These are phyloP conservation scores for Rhogogaster chlorosoma DNA, from an alignment of 2,888 invertebrate genomes.

Conservation along the genomic window DNA sequence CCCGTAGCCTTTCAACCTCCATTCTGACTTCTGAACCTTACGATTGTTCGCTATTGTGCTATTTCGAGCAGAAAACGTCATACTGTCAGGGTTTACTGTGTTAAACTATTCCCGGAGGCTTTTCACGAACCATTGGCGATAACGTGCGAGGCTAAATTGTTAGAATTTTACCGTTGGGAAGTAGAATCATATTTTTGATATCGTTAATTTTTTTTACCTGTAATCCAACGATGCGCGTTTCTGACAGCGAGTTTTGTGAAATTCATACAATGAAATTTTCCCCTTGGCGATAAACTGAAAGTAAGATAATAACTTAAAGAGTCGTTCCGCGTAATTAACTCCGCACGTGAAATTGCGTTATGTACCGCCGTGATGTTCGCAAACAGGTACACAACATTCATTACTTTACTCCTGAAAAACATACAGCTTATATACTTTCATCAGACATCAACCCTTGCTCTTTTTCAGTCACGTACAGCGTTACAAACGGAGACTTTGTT, in stretches of 20 bases:
- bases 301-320: slow-evolving; percentile 1
- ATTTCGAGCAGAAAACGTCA: slow-evolving; percentile 30
- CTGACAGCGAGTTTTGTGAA: not conserved
- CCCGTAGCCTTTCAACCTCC: slow-evolving; percentile 17
- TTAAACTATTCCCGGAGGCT: not conserved
- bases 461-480: not conserved
- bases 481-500: not conserved
- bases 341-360: not conserved
- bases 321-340: slow-evolving; percentile 23
- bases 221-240: not conserved
- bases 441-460: not conserved
- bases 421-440: not conserved
- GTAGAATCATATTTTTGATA: not conserved
- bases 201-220: not conserved
- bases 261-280: slow-evolving; percentile 1
- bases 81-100: not conserved
- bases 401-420: not conserved
- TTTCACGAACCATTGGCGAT: slow-evolving; percentile 11
- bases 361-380: not conserved
- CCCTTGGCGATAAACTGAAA: slow-evolving; percentile 4
- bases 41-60: slow-evolving; percentile 8
- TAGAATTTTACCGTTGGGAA: not conserved
- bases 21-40: not conserved
- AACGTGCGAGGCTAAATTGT: not conserved
- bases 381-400: not conserved